phyloP scores from a whole-genome alignment of 2,888 invertebrate species.

The Heliconius aoede region DNA sequence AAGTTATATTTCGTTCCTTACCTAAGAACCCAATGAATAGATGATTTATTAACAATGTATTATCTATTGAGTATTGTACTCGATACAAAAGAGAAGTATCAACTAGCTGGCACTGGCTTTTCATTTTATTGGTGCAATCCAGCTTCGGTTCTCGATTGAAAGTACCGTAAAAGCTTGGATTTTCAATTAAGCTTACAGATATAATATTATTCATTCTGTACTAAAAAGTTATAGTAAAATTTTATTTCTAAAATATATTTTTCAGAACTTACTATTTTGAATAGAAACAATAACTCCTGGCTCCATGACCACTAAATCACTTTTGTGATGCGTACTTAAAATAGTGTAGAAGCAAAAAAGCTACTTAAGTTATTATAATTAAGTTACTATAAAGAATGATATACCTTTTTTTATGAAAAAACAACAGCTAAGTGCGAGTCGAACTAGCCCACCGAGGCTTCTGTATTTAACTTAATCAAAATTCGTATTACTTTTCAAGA shows the following conservation, averaged over 20 bases:
- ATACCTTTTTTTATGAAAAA: too few species aligned
- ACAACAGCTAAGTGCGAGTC: too few species aligned
- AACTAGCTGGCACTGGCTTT: conserved; percentile 1
- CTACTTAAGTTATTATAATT: too few species aligned
- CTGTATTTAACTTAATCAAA: too few species aligned
- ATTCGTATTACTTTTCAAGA: too few species aligned
- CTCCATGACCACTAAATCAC: too few species aligned
- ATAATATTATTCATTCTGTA: neutral
- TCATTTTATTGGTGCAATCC: conserved; percentile 23
- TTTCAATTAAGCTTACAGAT: conserved; percentile 10
- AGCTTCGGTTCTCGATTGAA: conserved; percentile 15
- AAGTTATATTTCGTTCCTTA: neutral
- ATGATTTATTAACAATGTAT: neutral
- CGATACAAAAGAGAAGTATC: conserved; percentile 17
- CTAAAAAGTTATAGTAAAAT: too few species aligned
- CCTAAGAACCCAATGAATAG: conserved; percentile 8
- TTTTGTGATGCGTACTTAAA: too few species aligned
- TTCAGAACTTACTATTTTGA: neutral
- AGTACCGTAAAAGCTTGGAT: conserved; percentile 21
- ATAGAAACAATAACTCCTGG: too few species aligned
- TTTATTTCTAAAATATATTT: neutral
- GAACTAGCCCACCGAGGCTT: too few species aligned
- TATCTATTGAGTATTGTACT: conserved; percentile 8
- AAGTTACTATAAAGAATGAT: too few species aligned
- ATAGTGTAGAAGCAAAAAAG: too few species aligned